These are phyloP conservation scores for Merluccius polli DNA, from an alignment of 2,797 vertebrate species.

Conservation along the genomic window DNA sequence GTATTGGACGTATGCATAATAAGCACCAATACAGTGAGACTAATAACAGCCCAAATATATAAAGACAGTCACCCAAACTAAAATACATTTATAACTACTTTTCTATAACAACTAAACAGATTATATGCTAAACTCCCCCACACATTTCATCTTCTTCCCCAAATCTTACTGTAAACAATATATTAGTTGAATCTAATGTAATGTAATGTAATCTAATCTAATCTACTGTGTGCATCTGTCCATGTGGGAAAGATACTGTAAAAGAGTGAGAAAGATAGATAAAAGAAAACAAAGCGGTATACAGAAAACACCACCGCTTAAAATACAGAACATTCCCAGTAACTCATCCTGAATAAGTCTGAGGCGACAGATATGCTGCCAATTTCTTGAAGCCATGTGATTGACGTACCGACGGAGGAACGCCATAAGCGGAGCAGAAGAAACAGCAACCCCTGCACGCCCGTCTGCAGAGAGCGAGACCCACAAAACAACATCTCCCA, in stretches of 20 bases:
- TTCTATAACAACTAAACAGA: background rate
- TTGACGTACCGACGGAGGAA: background rate
- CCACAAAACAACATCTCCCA: slow-evolving; percentile 23
- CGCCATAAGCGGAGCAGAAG: background rate
- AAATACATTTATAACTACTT: background rate
- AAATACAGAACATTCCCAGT: background rate
- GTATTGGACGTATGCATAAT: background rate
- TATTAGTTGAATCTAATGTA: background rate
- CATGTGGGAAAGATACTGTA: background rate
- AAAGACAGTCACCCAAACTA: background rate
- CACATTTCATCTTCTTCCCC: background rate
- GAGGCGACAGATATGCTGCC: background rate
- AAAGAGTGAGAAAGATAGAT: background rate
- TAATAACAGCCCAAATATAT: background rate
- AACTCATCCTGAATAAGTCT: background rate
- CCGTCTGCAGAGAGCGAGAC: background rate
- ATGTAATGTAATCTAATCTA: background rate
- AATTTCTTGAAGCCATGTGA: background rate
- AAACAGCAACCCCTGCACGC: too few species aligned
- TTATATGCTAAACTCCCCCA: background rate
- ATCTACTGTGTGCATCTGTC: background rate
- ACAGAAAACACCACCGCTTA: background rate
- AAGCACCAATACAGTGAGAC: background rate
- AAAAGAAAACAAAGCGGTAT: background rate
- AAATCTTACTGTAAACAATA: too few species aligned